phyloP scores from a whole-genome alignment of 2,797 vertebrate species.

The Chaetodon trifasciatus region DNA sequence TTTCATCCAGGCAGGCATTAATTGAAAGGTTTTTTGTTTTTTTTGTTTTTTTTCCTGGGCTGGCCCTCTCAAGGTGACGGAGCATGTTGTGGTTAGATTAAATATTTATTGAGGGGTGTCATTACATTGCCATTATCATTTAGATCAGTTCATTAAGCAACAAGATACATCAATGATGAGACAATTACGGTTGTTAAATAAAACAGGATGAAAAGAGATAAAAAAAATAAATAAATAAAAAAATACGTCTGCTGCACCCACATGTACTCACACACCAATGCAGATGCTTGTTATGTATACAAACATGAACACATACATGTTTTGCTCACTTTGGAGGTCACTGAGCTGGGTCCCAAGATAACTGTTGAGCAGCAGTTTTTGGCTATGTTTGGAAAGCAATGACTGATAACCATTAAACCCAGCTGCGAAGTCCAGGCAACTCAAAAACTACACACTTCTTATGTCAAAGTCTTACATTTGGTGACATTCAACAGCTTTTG shows the following conservation, averaged over 20 bases:
- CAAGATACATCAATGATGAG: slow-evolving; percentile 81
- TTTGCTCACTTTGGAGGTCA: slow-evolving; percentile 58
- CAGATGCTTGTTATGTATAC: slow-evolving; percentile 17
- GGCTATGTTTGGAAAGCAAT: slow-evolving; percentile 51
- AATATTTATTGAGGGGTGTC: slow-evolving; percentile 88
- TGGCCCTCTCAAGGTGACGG: slow-evolving; percentile 78
- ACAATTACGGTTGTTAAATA: slow-evolving; percentile 84
- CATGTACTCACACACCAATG: background rate
- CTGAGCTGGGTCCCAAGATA: slow-evolving; percentile 53
- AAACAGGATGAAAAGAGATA: slow-evolving; percentile 76
- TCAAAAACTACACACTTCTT: background rate
- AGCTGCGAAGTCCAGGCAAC: slow-evolving; percentile 1
- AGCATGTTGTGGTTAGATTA: slow-evolving; percentile 82
- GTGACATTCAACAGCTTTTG: background rate
- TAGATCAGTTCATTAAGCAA: slow-evolving; percentile 89
- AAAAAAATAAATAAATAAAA: slow-evolving; percentile 53
- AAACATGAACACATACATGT: slow-evolving; percentile 5
- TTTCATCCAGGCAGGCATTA: slow-evolving; percentile 65
- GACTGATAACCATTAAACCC: slow-evolving; percentile 46
- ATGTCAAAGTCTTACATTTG: background rate
- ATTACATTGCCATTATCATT: slow-evolving; percentile 87
- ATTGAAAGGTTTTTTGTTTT: slow-evolving; percentile 72
- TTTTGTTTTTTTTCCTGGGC: slow-evolving; percentile 47
- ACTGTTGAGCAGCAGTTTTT: slow-evolving; percentile 54
- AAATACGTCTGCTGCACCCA: slow-evolving; percentile 46